Percentiles rank a stretch among this genome's conserved stretches.
Evolutionary conservation across 1,140 invertebrate genomes (phyloP).

Genomic region (Mactra quadrangularis): DNA sequence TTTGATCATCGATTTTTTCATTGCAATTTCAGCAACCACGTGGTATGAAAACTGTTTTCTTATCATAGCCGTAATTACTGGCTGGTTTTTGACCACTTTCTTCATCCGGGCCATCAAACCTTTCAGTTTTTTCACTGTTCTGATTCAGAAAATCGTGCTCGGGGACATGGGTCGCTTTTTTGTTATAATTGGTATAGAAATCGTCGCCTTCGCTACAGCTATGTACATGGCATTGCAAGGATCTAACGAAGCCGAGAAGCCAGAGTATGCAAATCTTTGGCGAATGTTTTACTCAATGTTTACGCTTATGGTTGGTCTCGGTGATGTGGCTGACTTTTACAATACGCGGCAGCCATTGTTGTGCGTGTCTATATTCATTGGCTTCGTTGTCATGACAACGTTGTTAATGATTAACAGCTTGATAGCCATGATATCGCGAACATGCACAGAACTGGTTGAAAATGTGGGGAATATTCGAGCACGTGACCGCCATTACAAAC

Average conservation of each 20-base stretch:
- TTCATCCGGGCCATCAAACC: conserved; percentile 60
- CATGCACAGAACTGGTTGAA: conserved; percentile 69
- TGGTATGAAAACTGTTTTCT: conserved; percentile 39
- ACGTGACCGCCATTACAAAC: conserved; percentile 68
- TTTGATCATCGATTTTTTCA: conserved; percentile 66
- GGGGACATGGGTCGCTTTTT: conserved; percentile 68
- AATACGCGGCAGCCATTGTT: conserved; percentile 64
- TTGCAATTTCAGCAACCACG: conserved; percentile 5
- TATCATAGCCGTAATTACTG: conserved; percentile 62
- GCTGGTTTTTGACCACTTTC: conserved; percentile 69
- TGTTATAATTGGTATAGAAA: conserved; percentile 64
- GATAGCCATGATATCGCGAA: conserved; percentile 78
- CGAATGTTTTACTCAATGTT: conserved; percentile 70
- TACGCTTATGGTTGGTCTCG: conserved; percentile 73
- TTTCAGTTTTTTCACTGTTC: conserved; percentile 70
- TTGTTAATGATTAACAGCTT: conserved; percentile 74
- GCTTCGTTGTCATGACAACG: conserved; percentile 73
- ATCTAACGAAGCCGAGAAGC: neutral
- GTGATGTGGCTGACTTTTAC: conserved; percentile 65
- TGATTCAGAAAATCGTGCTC: conserved; percentile 66
- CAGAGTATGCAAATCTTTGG: conserved; percentile 60
- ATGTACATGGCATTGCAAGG: conserved; percentile 63
- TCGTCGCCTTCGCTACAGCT: conserved; percentile 69
- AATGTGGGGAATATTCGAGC: conserved; percentile 53
- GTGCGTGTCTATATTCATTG: conserved; percentile 64